A percentile compares a stretch with the other conserved stretches of the same genome.
Conservation (phyloP, 2,888 invertebrate species). For the Ennomos quercinarius region DNA sequence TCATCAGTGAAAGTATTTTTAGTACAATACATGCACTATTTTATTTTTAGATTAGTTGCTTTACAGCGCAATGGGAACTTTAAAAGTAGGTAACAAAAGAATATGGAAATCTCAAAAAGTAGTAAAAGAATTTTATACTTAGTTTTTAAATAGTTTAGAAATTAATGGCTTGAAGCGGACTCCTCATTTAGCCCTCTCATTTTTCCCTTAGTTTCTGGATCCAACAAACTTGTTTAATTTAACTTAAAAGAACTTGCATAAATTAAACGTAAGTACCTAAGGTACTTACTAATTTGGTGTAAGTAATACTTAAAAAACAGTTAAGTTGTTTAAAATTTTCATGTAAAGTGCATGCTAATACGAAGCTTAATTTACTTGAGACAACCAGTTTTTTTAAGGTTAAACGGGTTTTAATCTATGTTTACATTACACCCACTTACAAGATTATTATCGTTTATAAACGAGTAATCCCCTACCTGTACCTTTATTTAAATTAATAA, state of each 20-base stretch:
- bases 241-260: not conserved
- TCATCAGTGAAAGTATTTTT: conserved; percentile 25
- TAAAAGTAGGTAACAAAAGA: no score
- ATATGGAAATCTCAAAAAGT: no score
- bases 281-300: not conserved
- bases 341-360: conserved; percentile 16
- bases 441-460: no score
- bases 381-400: conserved; percentile 21
- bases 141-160: no score
- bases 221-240: not conserved
- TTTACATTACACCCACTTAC: conserved; percentile 10
- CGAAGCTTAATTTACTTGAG: conserved; percentile 22
- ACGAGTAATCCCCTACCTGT: no score
- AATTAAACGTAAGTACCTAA: conserved; percentile 14
- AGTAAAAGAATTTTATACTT: no score
- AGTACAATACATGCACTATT: conserved; percentile 13
- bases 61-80: no score
- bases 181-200: no score
- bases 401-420: conserved; percentile 14
- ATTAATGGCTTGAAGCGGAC: no score
- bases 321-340: not conserved
- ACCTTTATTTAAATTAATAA: no score
- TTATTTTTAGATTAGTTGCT: not conserved
- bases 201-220: no score
- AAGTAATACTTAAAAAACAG: no score